Conservation (phyloP, 2,113 vertebrate genomes). For the Phasianus colchicus region DNA sequence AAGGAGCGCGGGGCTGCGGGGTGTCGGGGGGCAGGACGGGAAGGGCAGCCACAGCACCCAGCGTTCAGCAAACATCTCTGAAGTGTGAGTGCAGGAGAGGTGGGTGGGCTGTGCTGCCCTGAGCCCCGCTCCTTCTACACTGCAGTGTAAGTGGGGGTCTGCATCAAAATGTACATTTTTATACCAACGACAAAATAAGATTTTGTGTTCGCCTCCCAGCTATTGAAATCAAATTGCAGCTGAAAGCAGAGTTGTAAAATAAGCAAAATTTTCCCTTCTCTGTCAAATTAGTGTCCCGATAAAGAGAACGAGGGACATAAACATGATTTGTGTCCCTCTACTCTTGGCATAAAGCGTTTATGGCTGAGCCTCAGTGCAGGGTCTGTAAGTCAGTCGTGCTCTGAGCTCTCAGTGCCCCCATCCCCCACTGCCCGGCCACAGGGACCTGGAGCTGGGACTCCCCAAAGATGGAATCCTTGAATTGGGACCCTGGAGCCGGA, state of each 20-base stretch:
- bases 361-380: background rate
- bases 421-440: background rate
- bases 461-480: background rate
- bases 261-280: constrained; percentile 62
- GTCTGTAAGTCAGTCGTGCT: constrained; percentile 1
- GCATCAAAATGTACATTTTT: constrained; percentile 63
- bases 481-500: background rate
- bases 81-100: constrained; percentile 65
- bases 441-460: background rate
- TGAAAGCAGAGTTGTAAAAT: constrained; percentile 54
- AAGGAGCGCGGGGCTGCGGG: constrained; percentile 59
- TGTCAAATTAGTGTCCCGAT: constrained; percentile 70
- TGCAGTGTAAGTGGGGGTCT: constrained; percentile 5
- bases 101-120: constrained; percentile 27
- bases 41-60: constrained; percentile 76
- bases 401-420: background rate
- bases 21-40: constrained; percentile 71
- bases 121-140: background rate
- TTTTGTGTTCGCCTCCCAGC: constrained; percentile 57
- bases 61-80: constrained; percentile 75
- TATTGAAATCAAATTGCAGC: constrained; percentile 56
- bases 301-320: constrained; percentile 66
- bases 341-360: constrained; percentile 55
- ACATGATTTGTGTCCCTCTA: constrained; percentile 59
- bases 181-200: constrained; percentile 6